Evolutionary conservation across 2,113 vertebrate genomes (phyloP).

Genomic region (Laticauda laticaudata): DNA sequence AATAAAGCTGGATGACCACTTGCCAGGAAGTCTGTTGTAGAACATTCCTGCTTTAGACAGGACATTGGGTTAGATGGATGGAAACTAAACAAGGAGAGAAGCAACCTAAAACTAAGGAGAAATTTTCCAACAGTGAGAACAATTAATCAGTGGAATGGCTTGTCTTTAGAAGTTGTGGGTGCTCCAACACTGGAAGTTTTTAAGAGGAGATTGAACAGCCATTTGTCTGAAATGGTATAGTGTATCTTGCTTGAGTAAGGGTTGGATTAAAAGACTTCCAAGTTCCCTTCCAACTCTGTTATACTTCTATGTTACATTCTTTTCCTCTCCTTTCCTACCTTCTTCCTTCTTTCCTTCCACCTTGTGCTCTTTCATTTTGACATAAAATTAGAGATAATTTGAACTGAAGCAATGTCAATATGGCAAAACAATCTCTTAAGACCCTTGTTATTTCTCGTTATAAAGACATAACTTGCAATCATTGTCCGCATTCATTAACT

Average conservation of each 20-base stretch:
- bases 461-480: conserved; percentile 71
- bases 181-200: neutral
- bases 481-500: conserved; percentile 70
- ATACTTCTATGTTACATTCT: neutral
- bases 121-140: neutral
- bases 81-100: no score
- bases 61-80: neutral
- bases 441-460: conserved; percentile 62
- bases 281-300: neutral
- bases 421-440: conserved; percentile 53
- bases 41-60: neutral
- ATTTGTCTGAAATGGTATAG: neutral
- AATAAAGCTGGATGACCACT: neutral
- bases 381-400: conserved; percentile 28
- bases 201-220: neutral
- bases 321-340: neutral
- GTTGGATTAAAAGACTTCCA: neutral
- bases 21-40: neutral
- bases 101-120: neutral
- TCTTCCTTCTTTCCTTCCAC: neutral
- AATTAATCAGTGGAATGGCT: neutral
- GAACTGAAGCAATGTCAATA: conserved; percentile 56
- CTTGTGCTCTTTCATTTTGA: neutral
- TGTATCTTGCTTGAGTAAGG: neutral
- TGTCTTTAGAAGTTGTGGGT: neutral